Base-by-base conservation (phyloP, 2,797 vertebrate genomes). In the Rhynchonycteris naso region DNA sequence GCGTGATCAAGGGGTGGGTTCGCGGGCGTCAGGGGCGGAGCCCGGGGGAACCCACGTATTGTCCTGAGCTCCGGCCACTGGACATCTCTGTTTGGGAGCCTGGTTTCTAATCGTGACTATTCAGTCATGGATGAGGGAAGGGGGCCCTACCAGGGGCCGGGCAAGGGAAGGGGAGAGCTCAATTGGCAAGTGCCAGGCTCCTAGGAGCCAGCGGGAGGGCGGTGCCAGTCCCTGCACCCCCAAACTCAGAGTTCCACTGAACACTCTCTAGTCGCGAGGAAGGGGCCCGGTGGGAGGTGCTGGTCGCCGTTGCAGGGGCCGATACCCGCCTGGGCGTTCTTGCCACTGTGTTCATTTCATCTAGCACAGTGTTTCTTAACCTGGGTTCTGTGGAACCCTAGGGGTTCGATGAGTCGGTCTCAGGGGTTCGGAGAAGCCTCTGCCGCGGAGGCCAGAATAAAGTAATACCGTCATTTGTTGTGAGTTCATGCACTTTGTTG, bases 101-200 rank as follows among this genome's bases (percentile, higher is more conserved):
- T 47, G 30, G n/a, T 63, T 68, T 11, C 47, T 3, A 1, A 11
- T 16, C 28, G 1, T 13, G 61, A 56, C 33, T 4, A 50, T 30
- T 76, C 30, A 4, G 21, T 10, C 2, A 0, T 0, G 1, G 52
- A 0, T 2, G 47, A 65, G 61, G 0, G 8, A 5, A 9, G 8
- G n/a, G 19, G 4, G 24, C 19, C 21, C 52, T 4, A 0, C 66
- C 21, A 0, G 2, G 59, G 81, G 35, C 7, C 0, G 1, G 28
- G 24, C 4, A 4, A 47, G 63, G 33, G 28, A 58, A 43, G 1
- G 26, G 30, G 33, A 2, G 65, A 58, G 14, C 21, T 2, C 3
- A 0, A 4, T 33, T 2, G 76, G 76, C 30, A 8, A 21, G 38
- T 47, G 10, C 14, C 5, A 21, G 74, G 74, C 38, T n/a, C n/a